Base-by-base conservation (phyloP, 2,888 invertebrate genomes). In the Ophonus ardosiacus region DNA sequence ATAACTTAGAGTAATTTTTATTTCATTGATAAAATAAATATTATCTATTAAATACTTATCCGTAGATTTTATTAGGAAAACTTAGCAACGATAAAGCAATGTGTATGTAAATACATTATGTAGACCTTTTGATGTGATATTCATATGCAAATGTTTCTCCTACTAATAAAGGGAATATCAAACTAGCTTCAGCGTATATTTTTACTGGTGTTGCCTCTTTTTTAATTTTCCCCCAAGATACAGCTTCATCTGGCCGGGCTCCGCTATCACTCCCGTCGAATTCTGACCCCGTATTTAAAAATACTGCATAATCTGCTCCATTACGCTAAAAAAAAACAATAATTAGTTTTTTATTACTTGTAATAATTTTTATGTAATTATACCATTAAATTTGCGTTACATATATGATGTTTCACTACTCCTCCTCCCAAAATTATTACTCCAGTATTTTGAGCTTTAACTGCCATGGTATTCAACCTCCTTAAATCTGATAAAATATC, bases 231-330 rank as follows among this genome's bases (percentile, higher is more conserved):
- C 99, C 99, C 99, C 99, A 99, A 2, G 99, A 99, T 0, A 99
- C 94, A 0, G 99, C 99, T 92, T 99, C 99, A 92, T 99, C 99
- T 0, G 99, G 99, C 85, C 97, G 93, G 0, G 99, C 99, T 0
- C 99, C 99, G 43, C 98, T 96, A 91, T 99, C 99, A 90, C 98
- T 98, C 0, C 98, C 99, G 92, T 99, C 99, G 93, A 96, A 99
- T 91, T 99, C 99, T 40, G 96, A 95, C 0, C 96, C 96, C 0
- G 99, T 99, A 91, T 99, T 99, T 10, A 99, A 92, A 91, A 96
- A 99, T 0, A 99, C 98, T 0, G 98, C 94, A 92, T 93, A 99
- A 91, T 99, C 98, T 0, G 99, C 98, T 15, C 99, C 99, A 91
- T 99, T 99, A 88, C 99, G 94, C 95, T 95, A 90, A 31, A 90